A percentile compares a stretch with the other conserved stretches of the same genome.
Evolutionary conservation across 2,113 vertebrate genomes (phyloP).

Genomic region (Lutjanus erythropterus): DNA sequence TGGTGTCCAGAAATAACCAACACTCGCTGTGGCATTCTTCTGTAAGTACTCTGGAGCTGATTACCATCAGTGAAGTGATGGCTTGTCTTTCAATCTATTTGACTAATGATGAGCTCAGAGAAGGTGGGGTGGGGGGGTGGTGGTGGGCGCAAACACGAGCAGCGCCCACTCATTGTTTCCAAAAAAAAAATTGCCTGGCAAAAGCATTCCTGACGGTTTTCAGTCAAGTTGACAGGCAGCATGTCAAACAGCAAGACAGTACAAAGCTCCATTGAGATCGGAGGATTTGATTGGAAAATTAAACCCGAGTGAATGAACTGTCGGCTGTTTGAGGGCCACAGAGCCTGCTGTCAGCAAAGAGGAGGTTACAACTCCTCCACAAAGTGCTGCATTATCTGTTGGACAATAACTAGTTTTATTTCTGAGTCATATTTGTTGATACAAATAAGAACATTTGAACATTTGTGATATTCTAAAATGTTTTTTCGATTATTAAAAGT

Average conservation of each 20-base stretch:
- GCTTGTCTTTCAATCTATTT: conserved; percentile 47
- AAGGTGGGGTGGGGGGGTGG: background rate
- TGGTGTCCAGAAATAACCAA: conserved; percentile 7
- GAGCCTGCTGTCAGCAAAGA: background rate
- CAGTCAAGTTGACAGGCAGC: conserved; percentile 60
- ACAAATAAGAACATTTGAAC: background rate
- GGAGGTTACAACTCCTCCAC: background rate
- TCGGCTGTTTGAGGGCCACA: background rate
- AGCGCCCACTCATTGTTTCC: conserved; percentile 4
- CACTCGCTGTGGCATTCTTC: conserved; percentile 9
- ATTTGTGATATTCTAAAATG: background rate
- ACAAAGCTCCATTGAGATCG: conserved; percentile 23
- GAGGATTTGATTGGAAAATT: conserved; percentile 48
- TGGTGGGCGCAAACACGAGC: conserved; percentile 20
- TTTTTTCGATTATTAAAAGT: background rate
- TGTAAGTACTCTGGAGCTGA: conserved; percentile 9
- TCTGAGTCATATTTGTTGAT: background rate
- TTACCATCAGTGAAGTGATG: conserved; percentile 16
- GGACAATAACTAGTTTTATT: background rate
- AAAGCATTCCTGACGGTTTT: conserved; percentile 35
- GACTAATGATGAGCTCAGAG: conserved; percentile 40
- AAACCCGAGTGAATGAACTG: conserved; percentile 15
- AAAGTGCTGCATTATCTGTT: background rate
- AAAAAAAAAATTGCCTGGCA: conserved; percentile 11
- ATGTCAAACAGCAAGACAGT: conserved; percentile 33